These are phyloP conservation scores for Polydesmus complanatus DNA, from an alignment of 2,888 invertebrate species.

Conservation along the genomic window DNA sequence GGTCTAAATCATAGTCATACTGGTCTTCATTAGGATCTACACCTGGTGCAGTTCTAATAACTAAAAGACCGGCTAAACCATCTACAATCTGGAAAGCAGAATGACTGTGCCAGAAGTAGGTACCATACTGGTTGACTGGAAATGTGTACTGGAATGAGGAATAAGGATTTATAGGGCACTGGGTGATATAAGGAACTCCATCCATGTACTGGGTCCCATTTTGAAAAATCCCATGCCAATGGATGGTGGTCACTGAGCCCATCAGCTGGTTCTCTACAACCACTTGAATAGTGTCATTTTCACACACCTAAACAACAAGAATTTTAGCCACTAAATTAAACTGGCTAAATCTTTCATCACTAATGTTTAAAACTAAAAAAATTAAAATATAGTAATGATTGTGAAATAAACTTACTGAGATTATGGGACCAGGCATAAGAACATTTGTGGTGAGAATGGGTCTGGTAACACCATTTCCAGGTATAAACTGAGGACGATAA, in stretches of 20 bases:
- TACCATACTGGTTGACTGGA: constrained; percentile 58
- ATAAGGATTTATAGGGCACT: constrained; percentile 65
- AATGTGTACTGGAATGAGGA: constrained; percentile 72
- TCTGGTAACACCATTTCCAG: constrained; percentile 64
- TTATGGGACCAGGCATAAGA: constrained; percentile 70
- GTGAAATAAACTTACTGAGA: constrained; percentile 49
- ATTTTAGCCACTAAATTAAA: too few relatives aligned
- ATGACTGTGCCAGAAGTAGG: constrained; percentile 83
- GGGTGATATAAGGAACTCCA: constrained; percentile 66
- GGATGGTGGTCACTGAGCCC: too few relatives aligned
- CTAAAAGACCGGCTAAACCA: constrained; percentile 69
- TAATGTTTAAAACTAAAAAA: too few relatives aligned
- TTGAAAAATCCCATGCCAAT: too few relatives aligned
- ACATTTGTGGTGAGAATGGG: constrained; percentile 66
- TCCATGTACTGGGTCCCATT: too few relatives aligned
- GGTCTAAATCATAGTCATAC: constrained; percentile 78
- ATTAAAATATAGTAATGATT: too few relatives aligned
- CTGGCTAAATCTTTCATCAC: too few relatives aligned
- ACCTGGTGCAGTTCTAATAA: constrained; percentile 66
- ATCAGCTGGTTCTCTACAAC: too few relatives aligned
- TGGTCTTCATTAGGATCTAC: constrained; percentile 71
- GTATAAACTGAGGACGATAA: constrained; percentile 66
- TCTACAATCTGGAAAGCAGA: constrained; percentile 69
- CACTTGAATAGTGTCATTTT: too few relatives aligned
- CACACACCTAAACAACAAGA: too few relatives aligned